Base-by-base conservation (phyloP, 2,888 invertebrate species). In the Disparrhopalites patrizii region DNA sequence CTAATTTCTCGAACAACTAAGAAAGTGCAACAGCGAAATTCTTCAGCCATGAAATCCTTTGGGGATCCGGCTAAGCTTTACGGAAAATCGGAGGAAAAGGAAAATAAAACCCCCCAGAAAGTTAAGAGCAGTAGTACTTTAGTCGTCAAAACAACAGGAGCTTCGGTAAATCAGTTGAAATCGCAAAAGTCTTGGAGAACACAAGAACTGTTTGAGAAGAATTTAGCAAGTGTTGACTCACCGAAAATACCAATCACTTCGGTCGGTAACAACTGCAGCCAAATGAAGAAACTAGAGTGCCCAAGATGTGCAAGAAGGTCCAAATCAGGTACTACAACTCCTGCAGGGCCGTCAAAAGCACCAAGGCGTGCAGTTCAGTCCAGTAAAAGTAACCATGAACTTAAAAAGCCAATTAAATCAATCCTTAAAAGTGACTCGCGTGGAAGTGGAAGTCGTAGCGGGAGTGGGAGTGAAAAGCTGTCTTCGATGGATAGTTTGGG, bases 401-500 rank as follows among this genome's bases (percentile, higher is more conserved):
- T 70, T 23, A 72, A 72, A 38, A 71, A 73, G 27, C 72, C 75
- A 1, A 75, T 75, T 18, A 75, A 75, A 52, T 73, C 73, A 8
- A 75, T 75, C 63, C 62, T 75, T 8, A 73, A 73, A 52, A 68
- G 68, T 55, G 73, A 72, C 23, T 72, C 69, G 13, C 57, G 65
- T 20, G 70, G 74, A 2, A 69, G 70, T 38, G 70, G 69, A 20
- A 70, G 60, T 60, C 15, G 70, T 0, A 70, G 70, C 56, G 69
- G 72, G 25, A 72, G 72, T 68, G 75, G 75, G 10, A 71, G 57
- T 58, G 75, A 75, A 38, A 75, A 73, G 30, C 71, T 72, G 38
- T 75, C 74, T 3, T 73, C 73, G 1, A 73, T 75, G 72, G 74
- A 75, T 40, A 75, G 74, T 61, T 62, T 75, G 13, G 72, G 73